Conservation (phyloP, 2,888 invertebrate species). For the Leptarthrus brevirostris region DNA sequence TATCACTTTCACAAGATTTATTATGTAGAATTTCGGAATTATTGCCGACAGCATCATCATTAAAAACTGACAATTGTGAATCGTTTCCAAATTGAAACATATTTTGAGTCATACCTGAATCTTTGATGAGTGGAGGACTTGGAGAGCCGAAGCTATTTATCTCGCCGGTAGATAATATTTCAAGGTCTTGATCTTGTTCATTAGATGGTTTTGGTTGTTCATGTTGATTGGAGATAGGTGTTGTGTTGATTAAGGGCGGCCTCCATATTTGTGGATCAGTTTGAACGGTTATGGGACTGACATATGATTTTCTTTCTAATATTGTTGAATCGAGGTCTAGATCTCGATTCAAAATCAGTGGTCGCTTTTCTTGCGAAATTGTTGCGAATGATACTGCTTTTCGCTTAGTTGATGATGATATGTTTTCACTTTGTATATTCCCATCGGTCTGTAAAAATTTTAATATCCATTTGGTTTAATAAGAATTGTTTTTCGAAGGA, state of each 20-base stretch:
- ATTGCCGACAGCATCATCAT: conserved; percentile 43
- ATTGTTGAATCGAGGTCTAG: conserved; percentile 4
- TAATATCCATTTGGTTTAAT: neutral
- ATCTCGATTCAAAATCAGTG: neutral
- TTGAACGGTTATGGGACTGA: conserved; percentile 33
- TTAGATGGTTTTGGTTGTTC: conserved; percentile 1
- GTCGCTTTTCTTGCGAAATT: conserved; percentile 10
- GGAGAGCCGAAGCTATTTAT: conserved; percentile 16
- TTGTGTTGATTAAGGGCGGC: conserved; percentile 23
- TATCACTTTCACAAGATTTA: conserved; percentile 54
- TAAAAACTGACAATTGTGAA: conserved; percentile 49
- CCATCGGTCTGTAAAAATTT: conserved; percentile 30
- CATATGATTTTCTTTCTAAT: neutral
- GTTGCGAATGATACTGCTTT: conserved; percentile 37
- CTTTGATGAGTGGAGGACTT: conserved; percentile 2
- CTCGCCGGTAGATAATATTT: conserved; percentile 28
- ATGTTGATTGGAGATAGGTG: conserved; percentile 48
- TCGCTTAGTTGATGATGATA: conserved; percentile 35
- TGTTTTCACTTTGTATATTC: conserved; percentile 10
- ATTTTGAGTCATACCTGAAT: conserved; percentile 53
- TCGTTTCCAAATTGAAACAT: conserved; percentile 48
- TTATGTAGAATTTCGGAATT: conserved; percentile 25
- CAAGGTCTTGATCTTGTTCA: conserved; percentile 8
- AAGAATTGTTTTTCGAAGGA: neutral
- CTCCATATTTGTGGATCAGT: conserved; percentile 18